Conservation (phyloP, 2,888 invertebrate genomes). For the Osedax fenrisi region DNA sequence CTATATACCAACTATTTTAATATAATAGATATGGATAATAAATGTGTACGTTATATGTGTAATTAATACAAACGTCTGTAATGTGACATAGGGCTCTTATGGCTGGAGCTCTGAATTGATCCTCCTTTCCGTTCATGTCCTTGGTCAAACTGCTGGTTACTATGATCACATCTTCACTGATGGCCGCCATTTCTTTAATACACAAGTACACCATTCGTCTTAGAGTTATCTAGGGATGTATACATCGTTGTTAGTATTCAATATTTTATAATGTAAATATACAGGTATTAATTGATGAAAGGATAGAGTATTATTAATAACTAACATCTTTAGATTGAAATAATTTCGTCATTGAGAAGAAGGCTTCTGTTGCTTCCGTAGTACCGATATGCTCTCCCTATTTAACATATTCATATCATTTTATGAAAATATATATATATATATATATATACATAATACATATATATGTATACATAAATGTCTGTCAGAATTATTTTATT, state of each 20-base stretch:
- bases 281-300: too few species aligned
- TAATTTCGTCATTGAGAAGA: conserved; percentile 97
- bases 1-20: too few species aligned
- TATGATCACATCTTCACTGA: conserved; percentile 97
- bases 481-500: conserved; percentile 3
- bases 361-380: conserved; percentile 92
- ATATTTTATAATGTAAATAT: too few species aligned
- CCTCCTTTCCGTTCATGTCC: conserved; percentile 88
- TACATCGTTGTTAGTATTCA: conserved; percentile 4
- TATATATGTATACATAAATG: too few species aligned
- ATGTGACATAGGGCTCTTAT: conserved; percentile 93
- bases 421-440: too few species aligned
- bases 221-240: conserved; percentile 56
- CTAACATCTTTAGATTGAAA: conserved; percentile 86
- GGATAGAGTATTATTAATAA: too few species aligned
- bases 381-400: conserved; percentile 77
- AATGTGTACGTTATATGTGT: too few species aligned
- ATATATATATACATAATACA: too few species aligned
- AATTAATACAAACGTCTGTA: conserved; percentile 62
- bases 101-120: conserved; percentile 81
- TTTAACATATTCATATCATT: conserved; percentile 13
- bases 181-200: conserved; percentile 71
- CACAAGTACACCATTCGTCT: conserved; percentile 89
- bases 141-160: conserved; percentile 87
- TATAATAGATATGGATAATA: too few species aligned